Evolutionary conservation across 2,113 vertebrate species (phyloP).

Genomic region (Ctenomys sociabilis): DNA sequence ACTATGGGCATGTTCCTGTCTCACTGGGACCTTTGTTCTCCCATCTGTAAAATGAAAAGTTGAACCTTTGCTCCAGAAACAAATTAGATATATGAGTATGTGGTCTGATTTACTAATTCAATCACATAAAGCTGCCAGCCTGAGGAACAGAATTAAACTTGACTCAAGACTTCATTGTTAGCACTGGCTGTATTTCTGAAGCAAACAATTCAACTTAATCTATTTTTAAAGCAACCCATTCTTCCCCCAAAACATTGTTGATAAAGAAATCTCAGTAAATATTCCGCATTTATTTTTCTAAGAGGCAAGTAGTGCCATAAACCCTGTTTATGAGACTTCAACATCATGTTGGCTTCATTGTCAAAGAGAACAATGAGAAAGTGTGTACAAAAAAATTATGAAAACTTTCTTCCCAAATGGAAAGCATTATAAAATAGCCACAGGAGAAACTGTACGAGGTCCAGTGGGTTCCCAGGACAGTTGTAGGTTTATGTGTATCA

Average conservation of each 20-base stretch:
- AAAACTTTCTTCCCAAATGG: slow-evolving; percentile 3
- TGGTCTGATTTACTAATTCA: neutral
- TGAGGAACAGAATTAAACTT: neutral
- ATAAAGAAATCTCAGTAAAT: slow-evolving; percentile 39
- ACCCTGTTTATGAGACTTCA: neutral
- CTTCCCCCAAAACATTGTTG: neutral
- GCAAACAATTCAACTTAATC: slow-evolving; percentile 13
- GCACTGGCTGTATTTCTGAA: slow-evolving; percentile 42
- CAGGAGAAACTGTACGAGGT: neutral
- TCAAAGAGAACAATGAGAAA: neutral
- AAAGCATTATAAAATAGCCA: slow-evolving; percentile 43
- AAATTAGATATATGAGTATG: neutral
- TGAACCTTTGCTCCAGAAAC: neutral
- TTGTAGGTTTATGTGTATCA: neutral
- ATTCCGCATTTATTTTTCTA: slow-evolving; percentile 15
- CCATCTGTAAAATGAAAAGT: neutral
- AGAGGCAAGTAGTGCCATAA: neutral
- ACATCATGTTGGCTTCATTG: neutral
- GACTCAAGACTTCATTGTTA: neutral
- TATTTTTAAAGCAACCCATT: slow-evolving; percentile 37
- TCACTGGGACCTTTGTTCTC: neutral
- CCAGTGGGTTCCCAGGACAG: neutral
- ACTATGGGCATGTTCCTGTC: neutral
- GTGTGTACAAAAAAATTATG: neutral
- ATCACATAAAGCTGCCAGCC: neutral